Percentiles rank a stretch among this genome's conserved stretches.
phyloP scores from a whole-genome alignment of 2,797 vertebrate genomes.

The Sebastes taczanowskii region DNA sequence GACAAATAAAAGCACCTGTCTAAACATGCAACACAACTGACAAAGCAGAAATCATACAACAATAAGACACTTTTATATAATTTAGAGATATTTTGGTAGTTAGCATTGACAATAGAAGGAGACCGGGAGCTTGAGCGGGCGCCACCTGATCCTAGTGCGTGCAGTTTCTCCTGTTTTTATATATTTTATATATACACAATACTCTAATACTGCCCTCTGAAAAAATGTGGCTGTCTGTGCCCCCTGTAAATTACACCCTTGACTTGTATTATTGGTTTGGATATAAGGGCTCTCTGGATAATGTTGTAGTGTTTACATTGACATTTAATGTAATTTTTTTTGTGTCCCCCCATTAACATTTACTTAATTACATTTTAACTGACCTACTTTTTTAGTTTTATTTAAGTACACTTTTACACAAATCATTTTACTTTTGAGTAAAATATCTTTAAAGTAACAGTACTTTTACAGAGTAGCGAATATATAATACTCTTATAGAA shows the following conservation, averaged over 20 bases:
- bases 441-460: neutral
- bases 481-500: neutral
- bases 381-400: neutral
- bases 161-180: no score
- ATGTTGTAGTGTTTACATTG: neutral
- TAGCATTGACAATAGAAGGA: neutral
- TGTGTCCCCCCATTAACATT: no score
- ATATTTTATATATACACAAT: no score
- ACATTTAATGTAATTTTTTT: no score
- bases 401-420: no score
- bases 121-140: no score
- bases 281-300: neutral
- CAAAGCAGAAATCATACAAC: neutral
- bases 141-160: no score
- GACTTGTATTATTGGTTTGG: neutral
- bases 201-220: no score
- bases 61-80: neutral
- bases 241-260: no score
- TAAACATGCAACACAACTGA: no score
- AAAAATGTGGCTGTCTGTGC: accelerated
- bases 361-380: no score
- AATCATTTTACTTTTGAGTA: neutral
- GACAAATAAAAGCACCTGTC: no score
- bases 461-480: neutral
- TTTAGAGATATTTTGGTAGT: neutral